Base-by-base conservation (phyloP, 1,140 invertebrate species). In the Parapsyche elsis region DNA sequence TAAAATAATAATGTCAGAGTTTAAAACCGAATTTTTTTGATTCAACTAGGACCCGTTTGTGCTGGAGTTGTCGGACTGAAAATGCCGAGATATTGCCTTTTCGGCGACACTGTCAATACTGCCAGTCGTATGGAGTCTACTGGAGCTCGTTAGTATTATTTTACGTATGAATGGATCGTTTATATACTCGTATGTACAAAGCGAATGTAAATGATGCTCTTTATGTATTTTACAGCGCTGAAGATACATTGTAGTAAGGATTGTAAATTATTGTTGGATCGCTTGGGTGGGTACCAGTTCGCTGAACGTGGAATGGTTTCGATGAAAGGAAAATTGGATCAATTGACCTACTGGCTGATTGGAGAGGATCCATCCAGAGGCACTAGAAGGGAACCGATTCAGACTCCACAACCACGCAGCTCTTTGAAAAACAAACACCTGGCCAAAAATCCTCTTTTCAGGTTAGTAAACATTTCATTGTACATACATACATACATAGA, bases 111-210 rank as follows among this genome's bases (percentile, higher is more conserved):
- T 0, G 97, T 91, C 84, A 99, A 93, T 86, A 98, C 96, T 0
- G 96, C 97, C 0, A 98, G 96, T 4, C 90, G 97, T 46, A 98
- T 99, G 94, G 97, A 99, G 88, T 97, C 95, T 0, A 97, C 95
- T n/a, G 96, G 96, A 0, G 94, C 95, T 85, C 91, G 88, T 89
- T 85, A 86, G 86, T 86, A 76, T 64, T 76, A 1, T 19, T 16
- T 7, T 49, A 71, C 12, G 9, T 26, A 57, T 46, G 10, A 30
- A 49, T 38, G 26, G 23, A 76, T 49, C 70, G 76, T 61, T n/a
- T 10, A 21, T 38, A n/a, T 30, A 24, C 45, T 46, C 70, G 24
- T 21, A 38, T 46, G 7, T 38, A 38, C 30, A 7, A 7, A 38
- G 30, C 30, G 30, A 38, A 4, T 7, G 30, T 38, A 7, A 38